Evolutionary conservation across 2,113 vertebrate genomes (phyloP).

Genomic region (Seriola dumerili): DNA sequence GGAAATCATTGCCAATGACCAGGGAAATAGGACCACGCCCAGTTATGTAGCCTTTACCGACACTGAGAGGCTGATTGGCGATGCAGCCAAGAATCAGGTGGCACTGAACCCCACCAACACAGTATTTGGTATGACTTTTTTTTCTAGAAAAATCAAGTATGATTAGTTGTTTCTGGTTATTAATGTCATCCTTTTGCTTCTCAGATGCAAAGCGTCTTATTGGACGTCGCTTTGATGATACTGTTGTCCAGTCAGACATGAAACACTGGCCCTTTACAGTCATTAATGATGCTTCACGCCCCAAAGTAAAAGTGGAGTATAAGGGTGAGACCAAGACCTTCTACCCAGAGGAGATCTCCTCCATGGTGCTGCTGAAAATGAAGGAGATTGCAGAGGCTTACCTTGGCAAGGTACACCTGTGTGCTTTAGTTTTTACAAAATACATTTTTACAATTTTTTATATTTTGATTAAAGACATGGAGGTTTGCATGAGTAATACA

Average conservation of each 20-base stretch:
- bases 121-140: constrained; percentile 78
- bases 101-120: constrained; percentile 87
- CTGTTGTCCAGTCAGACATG: constrained; percentile 84
- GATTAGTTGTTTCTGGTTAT: neutral
- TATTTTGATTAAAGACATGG: neutral
- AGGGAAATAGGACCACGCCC: constrained; percentile 85
- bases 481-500: neutral
- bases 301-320: constrained; percentile 85
- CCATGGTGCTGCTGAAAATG: constrained; percentile 86
- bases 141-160: neutral
- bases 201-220: constrained; percentile 86
- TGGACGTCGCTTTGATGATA: constrained; percentile 83
- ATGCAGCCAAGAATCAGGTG: constrained; percentile 85
- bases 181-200: neutral
- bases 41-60: constrained; percentile 86
- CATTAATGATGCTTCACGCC: constrained; percentile 76
- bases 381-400: constrained; percentile 86
- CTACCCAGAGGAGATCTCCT: constrained; percentile 86
- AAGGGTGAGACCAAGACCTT: constrained; percentile 84
- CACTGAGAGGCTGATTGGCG: constrained; percentile 81
- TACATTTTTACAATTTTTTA: neutral
- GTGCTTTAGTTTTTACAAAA: neutral
- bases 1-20: constrained; percentile 96
- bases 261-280: constrained; percentile 86
- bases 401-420: constrained; percentile 80